Base-by-base conservation (phyloP, 92 coral and sea anemone genomes). In the Plumapathes pennacea region DNA sequence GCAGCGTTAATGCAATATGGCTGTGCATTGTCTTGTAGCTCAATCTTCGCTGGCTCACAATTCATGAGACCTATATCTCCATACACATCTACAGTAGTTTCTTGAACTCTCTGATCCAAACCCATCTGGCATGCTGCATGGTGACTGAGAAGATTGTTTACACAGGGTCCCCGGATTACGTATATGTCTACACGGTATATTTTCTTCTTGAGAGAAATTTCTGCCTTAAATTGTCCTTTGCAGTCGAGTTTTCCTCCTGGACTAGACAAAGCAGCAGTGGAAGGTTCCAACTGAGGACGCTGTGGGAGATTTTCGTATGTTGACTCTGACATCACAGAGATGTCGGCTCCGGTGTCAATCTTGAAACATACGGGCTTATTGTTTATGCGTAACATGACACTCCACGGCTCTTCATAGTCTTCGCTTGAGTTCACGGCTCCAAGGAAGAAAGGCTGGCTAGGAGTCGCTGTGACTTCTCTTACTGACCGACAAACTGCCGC, bases 341-440 rank as follows among this genome's bases (percentile, higher is more conserved):
- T 45, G 32, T 77, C 66, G 6, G 83, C 76, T 17, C 76, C 76
- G 10, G 83, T 55, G 53, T 76, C 69, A 37, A 76, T 65, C 43
- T 68, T 77, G 41, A 77, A 77, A 37, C 33, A 12, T 9, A 55
- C 62, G 10, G 46, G 36, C 40, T 36, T 51, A 25, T 58, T 13
- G 63, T 77, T 50, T 12, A 77, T 28, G 46, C 51, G 52, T 39
- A 77, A 64, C 46, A 42, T 24, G 10, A 77, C 78, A 11, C 44
- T 53, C 77, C 84, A 76, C 65, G n/a, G 57, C 24, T 55, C 81
- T 42, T 55, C 55, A 21, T 23, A 23, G 3, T n/a, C 13, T 13
- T 55, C 58, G 52, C 61, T 15, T 15, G 50, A 38, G 14, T 27
- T 30, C 12, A 76, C 29, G 20, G 76, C 65, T 20, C 83, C 76